These are phyloP conservation scores for Meloidogyne exigua DNA, from an alignment of 1,140 invertebrate species.

Conservation along the genomic window DNA sequence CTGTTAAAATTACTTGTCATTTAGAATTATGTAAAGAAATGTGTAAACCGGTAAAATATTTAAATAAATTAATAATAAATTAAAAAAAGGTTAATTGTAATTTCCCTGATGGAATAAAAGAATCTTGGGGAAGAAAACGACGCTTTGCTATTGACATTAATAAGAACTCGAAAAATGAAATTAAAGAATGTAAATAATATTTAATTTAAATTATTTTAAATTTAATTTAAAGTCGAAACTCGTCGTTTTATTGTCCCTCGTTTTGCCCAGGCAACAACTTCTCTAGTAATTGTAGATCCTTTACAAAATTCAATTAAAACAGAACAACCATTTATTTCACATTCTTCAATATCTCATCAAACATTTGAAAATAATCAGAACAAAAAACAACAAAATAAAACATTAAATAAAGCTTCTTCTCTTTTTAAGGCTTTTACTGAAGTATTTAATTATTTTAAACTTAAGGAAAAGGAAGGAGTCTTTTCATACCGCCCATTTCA, in stretches of 20 bases:
- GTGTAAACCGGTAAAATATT: conserved; percentile 50
- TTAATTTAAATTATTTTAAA: too few species aligned
- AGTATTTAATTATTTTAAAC: background rate
- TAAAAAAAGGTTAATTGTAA: conserved; percentile 48
- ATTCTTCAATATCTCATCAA: conserved; percentile 15
- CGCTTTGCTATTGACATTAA: conserved; percentile 41
- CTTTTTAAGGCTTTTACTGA: conserved; percentile 2
- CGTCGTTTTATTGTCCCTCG: conserved; percentile 61
- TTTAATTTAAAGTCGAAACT: conserved; percentile 54
- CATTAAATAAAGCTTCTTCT: background rate
- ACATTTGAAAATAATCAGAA: background rate
- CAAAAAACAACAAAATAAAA: background rate
- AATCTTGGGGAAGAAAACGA: conserved; percentile 63
- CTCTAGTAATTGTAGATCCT: conserved; percentile 58
- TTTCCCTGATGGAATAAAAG: conserved; percentile 46
- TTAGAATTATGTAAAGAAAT: conserved; percentile 62
- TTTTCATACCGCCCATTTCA: too few species aligned
- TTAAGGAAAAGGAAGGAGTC: too few species aligned
- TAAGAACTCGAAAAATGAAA: conserved; percentile 3
- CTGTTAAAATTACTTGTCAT: conserved; percentile 58
- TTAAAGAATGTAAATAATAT: conserved; percentile 56
- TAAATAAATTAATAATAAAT: background rate
- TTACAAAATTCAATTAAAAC: conserved; percentile 41
- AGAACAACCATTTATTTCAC: conserved; percentile 32
- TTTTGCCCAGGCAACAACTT: conserved; percentile 59